Base-by-base conservation (phyloP, 2,888 invertebrate genomes). In the Ectemnius cavifrons region DNA sequence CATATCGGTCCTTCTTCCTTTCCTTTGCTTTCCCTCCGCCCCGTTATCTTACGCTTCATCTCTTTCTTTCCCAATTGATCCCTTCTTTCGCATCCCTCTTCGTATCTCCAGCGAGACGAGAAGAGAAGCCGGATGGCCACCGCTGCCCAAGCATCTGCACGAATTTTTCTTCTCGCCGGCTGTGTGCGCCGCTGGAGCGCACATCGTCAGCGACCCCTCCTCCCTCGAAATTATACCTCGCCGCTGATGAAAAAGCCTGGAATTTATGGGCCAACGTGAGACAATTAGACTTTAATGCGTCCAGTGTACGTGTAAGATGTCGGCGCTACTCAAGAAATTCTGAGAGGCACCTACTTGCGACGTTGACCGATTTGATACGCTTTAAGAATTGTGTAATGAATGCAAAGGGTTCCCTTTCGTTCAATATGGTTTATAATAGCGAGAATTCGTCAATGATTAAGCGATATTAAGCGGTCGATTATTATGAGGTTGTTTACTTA, bases 101-200 rank as follows among this genome's bases (percentile, higher is more conserved):
- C 28, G 37, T 6, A 37, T 64, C 52, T 37, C 60, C 49, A 64
- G 57, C 63, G 56, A 49, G 64, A 49, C 37, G 8, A 11, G 8
- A 37, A 37, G 11, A 11, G 37, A 37, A 37, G 37, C 37, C 6
- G 8, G 8, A 37, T 4, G 37, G 8, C 37, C 8, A 3, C 28
- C 3, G 37, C 37, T 37, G 20, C 47, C 46, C 63, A 58, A 63
- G 73, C 80, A 76, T 82, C 78, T 82, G 78, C 75, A 64, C 59
- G 28, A 74, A 82, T 75, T 82, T 80, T 77, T 80, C 79, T 75
- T 75, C 63, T 45, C 67, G 63, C 68, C 63, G 52, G 61, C 56
- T 66, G 60, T 66, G 60, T 20, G 20, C 58, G 45, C 61, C 60
- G 56, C 63, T 46, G 5, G 27, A 49, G 37, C 61, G 46, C 20